Conservation (phyloP, 30 jellyfish, hydroid and myxozoan species). For the Turritopsis rubra region DNA sequence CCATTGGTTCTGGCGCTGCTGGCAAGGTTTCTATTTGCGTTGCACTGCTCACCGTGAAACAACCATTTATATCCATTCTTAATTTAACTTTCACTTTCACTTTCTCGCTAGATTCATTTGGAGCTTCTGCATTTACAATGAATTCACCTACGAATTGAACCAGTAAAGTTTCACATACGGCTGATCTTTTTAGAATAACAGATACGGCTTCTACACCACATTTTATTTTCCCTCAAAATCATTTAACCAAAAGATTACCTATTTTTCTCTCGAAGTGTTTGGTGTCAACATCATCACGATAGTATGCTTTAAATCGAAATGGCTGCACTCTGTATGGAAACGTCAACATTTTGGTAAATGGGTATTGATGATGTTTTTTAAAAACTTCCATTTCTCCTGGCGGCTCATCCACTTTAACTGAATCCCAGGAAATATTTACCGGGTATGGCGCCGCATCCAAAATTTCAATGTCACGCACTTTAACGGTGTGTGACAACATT, state of each 20-base stretch:
- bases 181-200: no score
- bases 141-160: constrained; percentile 48
- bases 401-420: constrained; percentile 40
- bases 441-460: constrained; percentile 84
- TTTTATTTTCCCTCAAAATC: no score
- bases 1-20: constrained; percentile 69
- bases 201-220: no score
- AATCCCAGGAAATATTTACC: constrained; percentile 65
- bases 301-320: constrained; percentile 67
- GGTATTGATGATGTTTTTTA: constrained; percentile 55
- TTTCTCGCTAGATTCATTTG: constrained; percentile 77
- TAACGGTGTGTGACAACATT: constrained; percentile 89
- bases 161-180: no score
- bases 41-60: constrained; percentile 73
- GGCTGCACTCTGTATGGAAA: constrained; percentile 74
- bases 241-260: constrained; percentile 25
- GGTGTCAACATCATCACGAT: constrained; percentile 40
- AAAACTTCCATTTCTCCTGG: constrained; percentile 81
- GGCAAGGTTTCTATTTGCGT: constrained; percentile 72
- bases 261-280: constrained; percentile 62
- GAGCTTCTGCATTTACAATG: constrained; percentile 60
- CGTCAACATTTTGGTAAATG: constrained; percentile 87
- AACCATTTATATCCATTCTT: constrained; percentile 70
- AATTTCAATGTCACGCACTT: constrained; percentile 82
- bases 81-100: constrained; percentile 71